phyloP scores from a whole-genome alignment of 2,113 vertebrate species.

The Thunnus thynnus region DNA sequence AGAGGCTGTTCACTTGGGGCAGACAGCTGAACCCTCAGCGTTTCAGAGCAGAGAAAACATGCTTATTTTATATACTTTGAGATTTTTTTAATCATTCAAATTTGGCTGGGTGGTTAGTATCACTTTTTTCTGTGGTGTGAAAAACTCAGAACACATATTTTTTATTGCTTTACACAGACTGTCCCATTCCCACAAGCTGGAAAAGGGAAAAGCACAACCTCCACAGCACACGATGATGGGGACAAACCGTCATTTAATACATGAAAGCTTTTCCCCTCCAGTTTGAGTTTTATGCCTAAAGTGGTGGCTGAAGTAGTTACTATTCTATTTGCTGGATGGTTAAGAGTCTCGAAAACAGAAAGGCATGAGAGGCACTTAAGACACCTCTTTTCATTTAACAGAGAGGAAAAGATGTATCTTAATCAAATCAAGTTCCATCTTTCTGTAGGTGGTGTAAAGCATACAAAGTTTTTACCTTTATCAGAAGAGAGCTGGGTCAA shows the following conservation, averaged over 20 bases:
- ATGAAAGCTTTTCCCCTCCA: constrained; percentile 55
- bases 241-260: constrained; percentile 50
- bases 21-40: too few relatives aligned
- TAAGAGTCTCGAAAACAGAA: constrained; percentile 58
- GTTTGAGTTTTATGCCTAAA: constrained; percentile 58
- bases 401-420: constrained; percentile 53
- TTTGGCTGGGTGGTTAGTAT: too few relatives aligned
- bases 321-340: constrained; percentile 62
- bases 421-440: constrained; percentile 73
- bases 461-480: constrained; percentile 35
- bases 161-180: neutral
- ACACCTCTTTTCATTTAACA: constrained; percentile 41
- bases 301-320: constrained; percentile 58
- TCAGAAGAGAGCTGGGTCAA: constrained; percentile 27
- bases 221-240: neutral
- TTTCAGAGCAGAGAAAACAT: too few relatives aligned
- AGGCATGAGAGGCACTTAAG: constrained; percentile 70
- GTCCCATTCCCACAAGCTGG: constrained; percentile 10
- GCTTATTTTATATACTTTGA: too few relatives aligned
- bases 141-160: too few relatives aligned
- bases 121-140: too few relatives aligned
- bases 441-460: constrained; percentile 53
- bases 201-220: neutral
- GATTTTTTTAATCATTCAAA: too few relatives aligned
- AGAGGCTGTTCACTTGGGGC: too few relatives aligned